Base-by-base conservation (phyloP, 1,140 invertebrate genomes). In the Ceratina japonica region DNA sequence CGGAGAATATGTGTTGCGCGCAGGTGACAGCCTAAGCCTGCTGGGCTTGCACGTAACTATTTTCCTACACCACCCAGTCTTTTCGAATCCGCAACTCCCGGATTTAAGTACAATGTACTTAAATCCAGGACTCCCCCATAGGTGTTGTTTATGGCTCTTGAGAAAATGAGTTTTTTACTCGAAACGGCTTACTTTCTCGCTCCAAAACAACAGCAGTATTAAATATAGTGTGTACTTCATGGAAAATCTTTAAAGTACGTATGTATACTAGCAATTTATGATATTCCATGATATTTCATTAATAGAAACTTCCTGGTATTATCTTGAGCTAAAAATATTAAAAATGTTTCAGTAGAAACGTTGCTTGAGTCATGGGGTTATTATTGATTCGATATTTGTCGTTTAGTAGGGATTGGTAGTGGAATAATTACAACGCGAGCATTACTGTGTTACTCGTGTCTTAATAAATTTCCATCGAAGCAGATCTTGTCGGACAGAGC, bases 11-110 rank as follows among this genome's bases (percentile, higher is more conserved):
- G 76, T 71, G 79, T 75, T 81, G 76, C 80, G 24, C 64, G 68
- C n/a, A 44, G 76, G 56, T 74, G 84, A 86, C 84, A 77, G 65
- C 75, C 18, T 85, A 85, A 86, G 84, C 84, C 83, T 72, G 72
- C 15, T 44, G 79, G 83, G 80, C 84, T 82, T 81, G 69, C 72
- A 51, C 68, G 69, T 85, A 85, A 79, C 83, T 86, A 86, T 86
- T 82, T 85, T 82, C 79, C 80, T 61, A 22, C 27, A 66, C 64
- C 59, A 22, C 22, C 31, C 59, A 71, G 52, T 59, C 72, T 72
- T 52, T 13, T 74, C 64, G 63, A 61, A 75, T 84, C 83, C 73
- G 20, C 64, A 59, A n/a, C 61, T 37, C 56, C 54, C 62, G 80
- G 84, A 73, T 85, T 82, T 85, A 82, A 82, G 61, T 20, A 22